Conservation (phyloP, 30 jellyfish, hydroid and myxozoan species). For the Rhopilema esculentum region DNA sequence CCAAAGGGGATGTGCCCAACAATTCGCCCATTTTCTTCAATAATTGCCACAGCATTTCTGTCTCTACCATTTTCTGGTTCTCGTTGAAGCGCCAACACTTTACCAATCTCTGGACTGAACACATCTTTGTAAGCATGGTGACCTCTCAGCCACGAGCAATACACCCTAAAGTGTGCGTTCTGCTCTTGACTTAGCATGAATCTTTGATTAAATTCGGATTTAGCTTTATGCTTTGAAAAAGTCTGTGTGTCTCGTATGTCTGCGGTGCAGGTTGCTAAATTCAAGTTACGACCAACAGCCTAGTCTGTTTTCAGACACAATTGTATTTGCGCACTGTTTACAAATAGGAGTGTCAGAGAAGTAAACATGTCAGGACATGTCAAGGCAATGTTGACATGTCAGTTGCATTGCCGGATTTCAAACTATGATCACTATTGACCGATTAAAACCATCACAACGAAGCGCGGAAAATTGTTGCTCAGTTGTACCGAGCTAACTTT, state of each 20-base stretch:
- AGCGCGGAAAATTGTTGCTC: not conserved
- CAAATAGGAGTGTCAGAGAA: not conserved
- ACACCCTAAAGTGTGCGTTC: not conserved
- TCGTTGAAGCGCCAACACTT: conserved; percentile 23
- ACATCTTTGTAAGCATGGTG: not conserved
- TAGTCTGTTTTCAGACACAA: not conserved
- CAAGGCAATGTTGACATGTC: not conserved
- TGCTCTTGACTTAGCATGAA: not conserved
- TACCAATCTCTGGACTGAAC: conserved; percentile 19
- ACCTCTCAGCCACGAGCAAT: not conserved
- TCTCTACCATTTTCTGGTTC: conserved; percentile 29
- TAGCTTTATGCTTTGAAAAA: not conserved
- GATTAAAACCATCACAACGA: not conserved
- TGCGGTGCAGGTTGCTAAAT: not conserved
- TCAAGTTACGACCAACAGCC: not conserved
- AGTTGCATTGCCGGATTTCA: not conserved
- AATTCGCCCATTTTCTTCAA: conserved; percentile 21
- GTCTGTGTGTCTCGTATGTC: not conserved
- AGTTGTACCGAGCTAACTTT: not conserved
- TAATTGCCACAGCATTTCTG: conserved; percentile 23
- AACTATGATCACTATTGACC: not conserved
- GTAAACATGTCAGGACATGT: not conserved
- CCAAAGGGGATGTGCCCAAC: conserved; percentile 25
- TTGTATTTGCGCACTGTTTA: not conserved
- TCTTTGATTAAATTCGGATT: not conserved